Base-by-base conservation (phyloP, 2,797 vertebrate species). In the Margarornis squamiger region DNA sequence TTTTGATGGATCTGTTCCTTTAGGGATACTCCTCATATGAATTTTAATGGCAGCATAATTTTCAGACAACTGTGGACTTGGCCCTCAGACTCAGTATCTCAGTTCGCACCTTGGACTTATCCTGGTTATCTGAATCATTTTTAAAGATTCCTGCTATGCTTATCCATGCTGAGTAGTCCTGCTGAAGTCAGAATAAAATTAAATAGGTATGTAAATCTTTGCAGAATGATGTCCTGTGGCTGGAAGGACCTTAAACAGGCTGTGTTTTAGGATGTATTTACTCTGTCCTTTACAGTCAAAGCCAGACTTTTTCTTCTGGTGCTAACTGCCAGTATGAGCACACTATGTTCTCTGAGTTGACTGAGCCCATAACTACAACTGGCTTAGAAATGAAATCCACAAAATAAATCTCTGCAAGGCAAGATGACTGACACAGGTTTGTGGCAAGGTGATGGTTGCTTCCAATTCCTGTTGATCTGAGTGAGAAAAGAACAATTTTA, bases 151-250 rank as follows among this genome's bases (percentile, higher is more conserved):
- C 19, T 41, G 8, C 41, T 73, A 27, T 2, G 3, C 38, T 45
- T 49, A 63, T 34, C 23, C 20, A 19, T 32, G 21, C 8, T 57
- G 23, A 59, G 16, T 30, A 71, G 34, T 34, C 29, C 30, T 81
- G 17, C n/a, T 72, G 66, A 85, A 66, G 54, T 52, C 52, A 81
- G 45, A 63, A 71, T 39, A 67, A 67, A 91, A 84, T 66, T 67
- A 63, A 77, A 45, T 32, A 3, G 19, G 8, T 59, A 19, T 6
- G 5, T 52, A 74, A 74, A 62, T 67, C 49, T 86, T 43, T 61
- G 11, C 32, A 81, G 73, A 76, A 48, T 34, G 36, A 43, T 2
- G 2, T 46, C 24, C 45, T 36, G 27, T 57, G 39, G 39, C 12
- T 45, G 14, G 16, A 71, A 89, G n/a, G 49, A 22, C 48, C n/a